These are phyloP conservation scores for Cheumatopsyche charites DNA, from an alignment of 1,140 invertebrate genomes.

Conservation along the genomic window DNA sequence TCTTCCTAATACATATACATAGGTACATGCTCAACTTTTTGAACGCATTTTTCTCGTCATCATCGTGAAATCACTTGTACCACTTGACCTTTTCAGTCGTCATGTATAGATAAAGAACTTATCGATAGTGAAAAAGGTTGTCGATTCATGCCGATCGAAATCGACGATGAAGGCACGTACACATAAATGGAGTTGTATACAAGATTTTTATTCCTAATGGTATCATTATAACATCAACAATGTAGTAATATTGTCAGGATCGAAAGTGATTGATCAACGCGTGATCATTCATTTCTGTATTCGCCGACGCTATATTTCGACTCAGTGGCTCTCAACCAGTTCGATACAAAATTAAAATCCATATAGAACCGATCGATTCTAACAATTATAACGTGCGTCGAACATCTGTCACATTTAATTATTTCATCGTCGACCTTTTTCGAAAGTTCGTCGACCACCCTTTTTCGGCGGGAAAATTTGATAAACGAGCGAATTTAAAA, in stretches of 20 bases:
- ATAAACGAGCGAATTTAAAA: conserved; percentile 27
- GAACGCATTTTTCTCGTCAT: too few species aligned
- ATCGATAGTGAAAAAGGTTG: not conserved
- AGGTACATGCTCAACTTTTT: too few species aligned
- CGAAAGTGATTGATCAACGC: conserved; percentile 33
- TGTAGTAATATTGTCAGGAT: conserved; percentile 34
- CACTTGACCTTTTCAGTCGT: too few species aligned
- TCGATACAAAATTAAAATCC: not conserved
- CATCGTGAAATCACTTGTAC: too few species aligned
- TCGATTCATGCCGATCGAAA: not conserved
- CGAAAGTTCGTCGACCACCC: not conserved
- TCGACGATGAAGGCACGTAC: not conserved
- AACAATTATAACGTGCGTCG: not conserved
- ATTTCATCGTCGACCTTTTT: too few species aligned
- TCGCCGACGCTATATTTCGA: not conserved
- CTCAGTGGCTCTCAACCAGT: not conserved
- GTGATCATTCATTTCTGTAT: conserved; percentile 31
- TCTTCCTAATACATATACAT: too few species aligned
- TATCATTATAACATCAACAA: conserved; percentile 34
- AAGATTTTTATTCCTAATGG: conserved; percentile 29
- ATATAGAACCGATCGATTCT: not conserved
- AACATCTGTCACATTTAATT: not conserved
- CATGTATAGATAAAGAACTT: too few species aligned
- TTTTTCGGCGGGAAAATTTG: conserved; percentile 15
- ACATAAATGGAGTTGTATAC: conserved; percentile 10